Base-by-base conservation (phyloP, 2,797 vertebrate species). In the Dendrocincla tyrannina region DNA sequence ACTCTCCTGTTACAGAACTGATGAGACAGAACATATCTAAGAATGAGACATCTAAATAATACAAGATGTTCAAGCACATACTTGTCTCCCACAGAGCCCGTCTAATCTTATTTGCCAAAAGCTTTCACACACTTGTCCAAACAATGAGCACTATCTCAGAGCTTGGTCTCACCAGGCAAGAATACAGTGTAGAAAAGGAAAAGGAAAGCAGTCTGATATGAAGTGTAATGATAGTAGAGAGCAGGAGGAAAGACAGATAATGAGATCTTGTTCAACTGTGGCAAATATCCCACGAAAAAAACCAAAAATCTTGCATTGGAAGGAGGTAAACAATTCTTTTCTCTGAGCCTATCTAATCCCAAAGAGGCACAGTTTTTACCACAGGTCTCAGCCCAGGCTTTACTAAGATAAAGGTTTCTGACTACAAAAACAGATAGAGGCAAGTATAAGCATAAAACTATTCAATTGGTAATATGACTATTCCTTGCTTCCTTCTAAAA, bases 31-130 rank as follows among this genome's bases (percentile, higher is more conserved):
- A 55, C 23, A 5, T 28, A 69, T 32, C 63, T 76, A 52, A 91
- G 86, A 90, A 41, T 41, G 37, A 82, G 39, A 73, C 17, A 25
- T 94, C 59, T 79, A 63, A 95, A 76, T 88, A 86, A 90, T 66
- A 63, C 11, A 72, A 42, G 22, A 47, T n/a, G 8, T 82, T 95
- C 66, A 90, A 90, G 25, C 23, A 70, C 20, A 69, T 52, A 37
- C 74, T 89, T 81, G 27, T 86, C 73, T 94, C 55, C 70, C 59
- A 55, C 32, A 52, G 83, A 87, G 20, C 6, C 50, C 52, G 20
- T 63, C 41, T 77, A 87, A 88, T 82, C 70, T 63, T 82, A 63
- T 85, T 94, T 95, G 59, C 63, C 80, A 82, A 86, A 93, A 76
- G 55, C 20, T 85, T 90, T 93, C 59, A 86, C 41, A 16, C 15